Base-by-base conservation (phyloP, 2,113 vertebrate genomes). In the Anas platyrhynchos region DNA sequence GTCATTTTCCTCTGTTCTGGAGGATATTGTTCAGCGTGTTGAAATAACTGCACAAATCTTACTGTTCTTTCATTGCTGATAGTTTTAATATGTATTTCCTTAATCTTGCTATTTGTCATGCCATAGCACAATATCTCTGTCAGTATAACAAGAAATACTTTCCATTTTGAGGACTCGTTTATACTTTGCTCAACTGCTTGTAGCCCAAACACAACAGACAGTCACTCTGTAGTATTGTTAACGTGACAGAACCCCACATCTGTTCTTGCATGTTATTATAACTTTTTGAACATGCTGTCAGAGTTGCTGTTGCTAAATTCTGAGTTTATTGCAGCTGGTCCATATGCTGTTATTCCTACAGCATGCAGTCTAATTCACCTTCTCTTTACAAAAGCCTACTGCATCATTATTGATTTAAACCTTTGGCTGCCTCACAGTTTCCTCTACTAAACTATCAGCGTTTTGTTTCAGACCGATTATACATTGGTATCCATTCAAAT, bases 31-130 rank as follows among this genome's bases (percentile, higher is more conserved):
- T 94, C 66, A 52, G 21, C 34, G 18, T 58, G 66, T 74, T 84
- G 80, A 78, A 6, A 16, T 21, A 52, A 88, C n/a, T 71, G 81
- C 63, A 83, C 50, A 73, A 59, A 91, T 94, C 73, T 58, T 61
- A 38, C 9, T 56, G 84, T 88, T 65, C 41, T 74, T 96, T 88
- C 20, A 26, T 46, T 82, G 54, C 52, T 86, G 52, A 61, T 89
- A 88, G 75, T 88, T 97, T 89, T 89, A 96, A 71, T 41, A 79
- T 7, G 27, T 25, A 55, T 89, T 96, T 95, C 62, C 87, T 96
- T 93, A 91, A 91, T 94, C 80, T 83, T 80, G 76, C 41, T 93
- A 85, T 94, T 97, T 95, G 95, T 85, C 82, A 91, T 88, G 68
- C 79, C 38, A 73, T 59, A 96, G 80, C 91, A 97, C 83, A 89